These are phyloP conservation scores for Psilopsiagon aurifrons DNA, from an alignment of 2,113 vertebrate genomes.

Conservation along the genomic window DNA sequence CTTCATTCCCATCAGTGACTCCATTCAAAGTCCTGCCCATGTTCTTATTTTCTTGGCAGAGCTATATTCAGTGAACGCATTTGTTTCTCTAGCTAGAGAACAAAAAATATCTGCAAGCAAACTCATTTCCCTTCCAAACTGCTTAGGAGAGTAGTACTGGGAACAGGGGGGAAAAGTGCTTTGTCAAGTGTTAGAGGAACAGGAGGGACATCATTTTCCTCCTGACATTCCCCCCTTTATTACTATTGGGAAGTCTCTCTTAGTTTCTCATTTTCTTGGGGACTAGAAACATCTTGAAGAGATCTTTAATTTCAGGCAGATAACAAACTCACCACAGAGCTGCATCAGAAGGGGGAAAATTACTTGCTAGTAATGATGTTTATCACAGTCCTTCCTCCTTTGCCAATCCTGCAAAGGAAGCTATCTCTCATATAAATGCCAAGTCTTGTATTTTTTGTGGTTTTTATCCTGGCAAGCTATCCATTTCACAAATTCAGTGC, in stretches of 20 bases:
- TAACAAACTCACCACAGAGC: slow-evolving; percentile 55
- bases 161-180: slow-evolving; percentile 50
- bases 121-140: slow-evolving; percentile 53
- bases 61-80: slow-evolving; percentile 46
- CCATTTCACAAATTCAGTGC: neutral
- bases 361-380: slow-evolving; percentile 57
- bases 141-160: slow-evolving; percentile 21
- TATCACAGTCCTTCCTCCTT: slow-evolving; percentile 49
- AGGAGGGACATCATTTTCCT: slow-evolving; percentile 51
- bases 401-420: slow-evolving; percentile 25
- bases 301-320: slow-evolving; percentile 66
- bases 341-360: slow-evolving; percentile 61
- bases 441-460: neutral
- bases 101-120: slow-evolving; percentile 66
- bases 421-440: neutral
- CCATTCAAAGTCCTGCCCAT: slow-evolving; percentile 58
- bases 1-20: slow-evolving; percentile 62
- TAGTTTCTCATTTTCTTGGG: slow-evolving; percentile 60
- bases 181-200: slow-evolving; percentile 43
- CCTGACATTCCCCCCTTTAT: slow-evolving; percentile 16
- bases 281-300: slow-evolving; percentile 69
- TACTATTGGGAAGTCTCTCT: slow-evolving; percentile 63
- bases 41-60: slow-evolving; percentile 65
- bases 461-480: neutral
- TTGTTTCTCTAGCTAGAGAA: slow-evolving; percentile 57